Evolutionary conservation across 2,113 vertebrate genomes (phyloP).

Genomic region (Butorides virescens): DNA sequence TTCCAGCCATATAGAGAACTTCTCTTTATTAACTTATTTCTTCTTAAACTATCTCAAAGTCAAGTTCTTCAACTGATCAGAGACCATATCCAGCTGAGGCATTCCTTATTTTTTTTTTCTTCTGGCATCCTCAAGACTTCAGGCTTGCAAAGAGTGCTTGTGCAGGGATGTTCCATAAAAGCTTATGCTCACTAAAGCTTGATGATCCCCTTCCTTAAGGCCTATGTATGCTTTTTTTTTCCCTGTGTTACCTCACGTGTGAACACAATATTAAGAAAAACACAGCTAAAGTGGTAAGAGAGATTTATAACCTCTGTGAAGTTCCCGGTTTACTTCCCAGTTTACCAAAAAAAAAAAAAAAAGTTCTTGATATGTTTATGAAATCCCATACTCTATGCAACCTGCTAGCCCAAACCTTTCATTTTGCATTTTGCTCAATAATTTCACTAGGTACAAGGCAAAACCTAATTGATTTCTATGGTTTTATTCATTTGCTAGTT

Average conservation of each 20-base stretch:
- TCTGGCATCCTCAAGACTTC: neutral
- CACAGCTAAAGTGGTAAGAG: neutral
- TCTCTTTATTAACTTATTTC: neutral
- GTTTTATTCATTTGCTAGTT: neutral
- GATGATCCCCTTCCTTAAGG: neutral
- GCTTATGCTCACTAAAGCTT: neutral
- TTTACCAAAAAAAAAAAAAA: neutral
- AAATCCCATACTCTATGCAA: neutral
- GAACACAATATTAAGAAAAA: neutral
- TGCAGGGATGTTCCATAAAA: neutral
- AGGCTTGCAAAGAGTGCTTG: neutral
- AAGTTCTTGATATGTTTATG: neutral
- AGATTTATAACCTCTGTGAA: neutral
- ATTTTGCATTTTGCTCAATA: neutral
- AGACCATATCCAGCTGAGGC: neutral
- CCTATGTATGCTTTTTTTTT: neutral
- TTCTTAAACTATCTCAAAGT: neutral
- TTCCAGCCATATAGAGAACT: neutral
- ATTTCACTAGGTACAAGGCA: neutral
- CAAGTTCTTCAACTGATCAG: neutral
- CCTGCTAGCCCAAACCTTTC: neutral
- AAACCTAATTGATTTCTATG: neutral
- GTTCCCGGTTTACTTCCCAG: neutral
- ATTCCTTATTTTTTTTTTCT: neutral
- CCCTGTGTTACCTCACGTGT: rapidly evolving